Percentiles rank a stretch among this genome's conserved stretches.
phyloP scores from a whole-genome alignment of 2,797 vertebrate species.

The Myioborus melanocephalus region DNA sequence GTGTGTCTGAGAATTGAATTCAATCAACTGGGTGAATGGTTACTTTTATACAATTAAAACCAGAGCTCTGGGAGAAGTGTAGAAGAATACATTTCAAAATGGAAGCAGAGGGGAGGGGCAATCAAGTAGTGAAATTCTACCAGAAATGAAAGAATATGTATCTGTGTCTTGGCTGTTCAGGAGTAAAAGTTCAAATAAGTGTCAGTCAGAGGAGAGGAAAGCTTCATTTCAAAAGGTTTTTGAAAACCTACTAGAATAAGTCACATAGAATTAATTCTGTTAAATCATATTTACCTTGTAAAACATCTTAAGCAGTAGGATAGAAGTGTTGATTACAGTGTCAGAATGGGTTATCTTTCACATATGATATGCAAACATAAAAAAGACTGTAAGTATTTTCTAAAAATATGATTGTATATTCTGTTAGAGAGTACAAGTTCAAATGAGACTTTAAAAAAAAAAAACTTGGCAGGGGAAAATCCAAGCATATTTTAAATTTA shows the following conservation, averaged over 20 bases:
- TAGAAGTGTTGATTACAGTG: not conserved
- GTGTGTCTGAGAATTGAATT: not conserved
- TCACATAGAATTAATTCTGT: not conserved
- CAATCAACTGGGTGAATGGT: not conserved
- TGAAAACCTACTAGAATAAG: not conserved
- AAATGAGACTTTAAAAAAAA: not conserved
- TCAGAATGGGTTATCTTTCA: not conserved
- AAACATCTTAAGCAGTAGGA: not conserved
- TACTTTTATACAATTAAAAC: not conserved
- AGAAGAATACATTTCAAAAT: not conserved
- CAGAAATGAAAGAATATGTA: rapidly evolving
- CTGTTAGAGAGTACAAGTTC: not conserved
- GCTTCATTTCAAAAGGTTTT: not conserved
- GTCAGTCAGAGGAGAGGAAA: not conserved
- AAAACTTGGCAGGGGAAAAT: slow-evolving; percentile 1
- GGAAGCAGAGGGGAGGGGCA: not conserved
- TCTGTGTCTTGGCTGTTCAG: not conserved
- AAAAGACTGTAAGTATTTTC: not conserved
- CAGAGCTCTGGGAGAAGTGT: not conserved
- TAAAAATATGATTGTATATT: not conserved
- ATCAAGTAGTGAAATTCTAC: not conserved
- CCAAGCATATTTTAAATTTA: slow-evolving; percentile 27
- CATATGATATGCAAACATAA: not conserved
- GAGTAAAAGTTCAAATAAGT: not conserved
- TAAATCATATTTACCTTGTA: not conserved